These are phyloP conservation scores for Borostomias antarcticus DNA, from an alignment of 2,797 vertebrate genomes.

Conservation along the genomic window DNA sequence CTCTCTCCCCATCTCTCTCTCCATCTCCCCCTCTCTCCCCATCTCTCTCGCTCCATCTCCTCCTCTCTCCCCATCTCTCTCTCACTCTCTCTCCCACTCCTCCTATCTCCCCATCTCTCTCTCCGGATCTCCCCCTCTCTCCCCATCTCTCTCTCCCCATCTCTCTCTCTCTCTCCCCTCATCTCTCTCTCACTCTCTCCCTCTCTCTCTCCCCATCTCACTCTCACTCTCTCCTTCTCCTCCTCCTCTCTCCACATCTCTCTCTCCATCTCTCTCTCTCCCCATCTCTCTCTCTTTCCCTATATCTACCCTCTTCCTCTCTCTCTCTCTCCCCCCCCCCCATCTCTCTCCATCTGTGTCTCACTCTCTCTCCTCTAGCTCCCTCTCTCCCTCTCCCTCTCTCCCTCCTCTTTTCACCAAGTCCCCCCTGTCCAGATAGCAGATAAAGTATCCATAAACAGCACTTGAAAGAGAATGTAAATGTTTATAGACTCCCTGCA, in stretches of 20 bases:
- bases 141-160: not conserved
- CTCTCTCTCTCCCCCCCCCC: constrained; percentile 35
- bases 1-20: not conserved
- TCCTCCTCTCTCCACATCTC: not conserved
- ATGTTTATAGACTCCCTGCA: constrained; percentile 67
- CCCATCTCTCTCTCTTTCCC: not conserved
- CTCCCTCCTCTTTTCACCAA: constrained; percentile 32
- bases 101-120: not conserved
- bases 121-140: constrained; percentile 1
- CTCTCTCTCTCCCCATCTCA: no score
- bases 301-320: constrained; percentile 15
- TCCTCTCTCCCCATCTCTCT: not conserved
- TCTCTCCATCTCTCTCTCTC: not conserved
- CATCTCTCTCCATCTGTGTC: constrained; percentile 32
- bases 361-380: not conserved
- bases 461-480: constrained; percentile 72
- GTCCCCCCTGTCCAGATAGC: constrained; percentile 62
- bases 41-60: not conserved
- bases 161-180: not conserved
- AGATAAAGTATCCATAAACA: constrained; percentile 71
- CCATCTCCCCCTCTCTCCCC: not conserved
- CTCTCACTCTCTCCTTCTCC: not conserved
- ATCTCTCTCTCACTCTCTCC: not conserved
- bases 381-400: constrained; percentile 38
- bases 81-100: not conserved